Evolutionary conservation across 2,797 vertebrate genomes (phyloP).

Genomic region (Anas georgica): DNA sequence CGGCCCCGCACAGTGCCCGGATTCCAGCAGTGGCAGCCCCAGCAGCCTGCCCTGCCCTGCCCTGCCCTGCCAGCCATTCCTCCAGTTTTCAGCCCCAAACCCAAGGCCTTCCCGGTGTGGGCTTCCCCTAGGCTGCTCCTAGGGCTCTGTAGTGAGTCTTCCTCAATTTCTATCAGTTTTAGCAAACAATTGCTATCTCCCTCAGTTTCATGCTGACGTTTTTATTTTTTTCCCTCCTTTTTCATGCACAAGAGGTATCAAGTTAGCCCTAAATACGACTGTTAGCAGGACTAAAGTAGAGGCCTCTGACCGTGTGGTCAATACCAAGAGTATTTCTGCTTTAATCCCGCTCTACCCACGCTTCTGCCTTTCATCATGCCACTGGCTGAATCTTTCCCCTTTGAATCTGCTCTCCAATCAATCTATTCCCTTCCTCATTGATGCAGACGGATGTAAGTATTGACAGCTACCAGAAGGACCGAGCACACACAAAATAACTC

Average conservation of each 20-base stretch:
- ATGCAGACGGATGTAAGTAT: neutral
- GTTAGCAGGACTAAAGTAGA: neutral
- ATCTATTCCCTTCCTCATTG: neutral
- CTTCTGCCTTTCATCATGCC: neutral
- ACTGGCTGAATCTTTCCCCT: slow-evolving; percentile 29
- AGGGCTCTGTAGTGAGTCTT: neutral
- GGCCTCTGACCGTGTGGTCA: neutral
- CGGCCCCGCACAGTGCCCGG: accelerated
- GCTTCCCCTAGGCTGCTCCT: neutral
- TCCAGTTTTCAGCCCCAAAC: accelerated
- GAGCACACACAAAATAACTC: neutral
- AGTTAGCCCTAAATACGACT: neutral
- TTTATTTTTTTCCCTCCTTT: neutral
- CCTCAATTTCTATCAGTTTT: neutral
- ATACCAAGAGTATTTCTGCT: neutral
- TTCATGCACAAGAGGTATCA: neutral
- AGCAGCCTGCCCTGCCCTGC: neutral
- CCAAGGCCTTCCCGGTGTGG: neutral
- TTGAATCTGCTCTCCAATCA: slow-evolving; percentile 8
- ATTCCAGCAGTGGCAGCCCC: neutral
- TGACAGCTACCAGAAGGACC: neutral
- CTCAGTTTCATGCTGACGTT: neutral
- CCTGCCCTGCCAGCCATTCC: neutral
- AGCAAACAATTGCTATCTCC: neutral
- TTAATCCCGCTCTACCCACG: slow-evolving; percentile 24